Conservation (phyloP, 2,113 vertebrate genomes). For the Garra rufa region DNA sequence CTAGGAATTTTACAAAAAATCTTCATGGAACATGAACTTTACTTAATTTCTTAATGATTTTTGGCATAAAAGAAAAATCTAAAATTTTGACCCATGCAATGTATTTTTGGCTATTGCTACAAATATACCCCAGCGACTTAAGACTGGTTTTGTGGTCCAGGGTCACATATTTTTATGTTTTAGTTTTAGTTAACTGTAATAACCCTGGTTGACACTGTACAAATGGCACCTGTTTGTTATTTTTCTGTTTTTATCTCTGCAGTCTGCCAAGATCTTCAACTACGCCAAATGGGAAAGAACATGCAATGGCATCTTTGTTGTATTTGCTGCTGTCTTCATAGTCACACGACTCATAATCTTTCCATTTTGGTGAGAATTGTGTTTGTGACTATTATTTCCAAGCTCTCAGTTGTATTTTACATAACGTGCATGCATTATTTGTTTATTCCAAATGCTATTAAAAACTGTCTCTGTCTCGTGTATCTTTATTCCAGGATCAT, state of each 20-base stretch:
- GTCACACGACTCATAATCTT: constrained; percentile 87
- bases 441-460: background rate
- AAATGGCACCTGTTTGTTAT: background rate
- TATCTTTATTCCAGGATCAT: constrained; percentile 83
- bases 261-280: constrained; percentile 95
- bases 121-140: no score
- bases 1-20: no score
- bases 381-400: background rate
- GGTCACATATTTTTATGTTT: no score
- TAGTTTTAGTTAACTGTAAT: no score
- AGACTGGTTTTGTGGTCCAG: no score
- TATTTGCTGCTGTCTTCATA: constrained; percentile 84
- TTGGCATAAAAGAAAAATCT: no score
- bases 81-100: no score
- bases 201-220: background rate
- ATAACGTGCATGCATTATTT: constrained; percentile 18
- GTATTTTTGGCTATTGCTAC: no score
- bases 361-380: constrained; percentile 87
- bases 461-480: background rate
- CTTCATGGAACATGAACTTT: no score
- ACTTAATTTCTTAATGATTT: no score
- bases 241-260: constrained; percentile 53
- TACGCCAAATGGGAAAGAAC: constrained; percentile 87
- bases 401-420: background rate
- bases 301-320: constrained; percentile 84